phyloP scores from a whole-genome alignment of 2,113 vertebrate genomes.

The Menidia beryllina region DNA sequence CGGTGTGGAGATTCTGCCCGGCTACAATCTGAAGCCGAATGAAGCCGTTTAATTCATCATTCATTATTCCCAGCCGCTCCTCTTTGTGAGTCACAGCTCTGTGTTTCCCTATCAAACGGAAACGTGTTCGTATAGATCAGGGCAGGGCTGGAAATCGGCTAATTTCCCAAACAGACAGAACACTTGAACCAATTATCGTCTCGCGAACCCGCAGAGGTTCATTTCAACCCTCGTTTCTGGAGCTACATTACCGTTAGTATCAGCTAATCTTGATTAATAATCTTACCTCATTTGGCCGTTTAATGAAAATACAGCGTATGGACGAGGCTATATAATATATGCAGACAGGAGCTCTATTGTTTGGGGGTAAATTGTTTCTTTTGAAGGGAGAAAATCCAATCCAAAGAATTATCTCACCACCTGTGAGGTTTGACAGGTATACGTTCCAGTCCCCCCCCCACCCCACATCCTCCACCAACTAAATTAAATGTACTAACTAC shows the following conservation, averaged over 20 bases:
- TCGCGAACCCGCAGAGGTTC: constrained; percentile 39
- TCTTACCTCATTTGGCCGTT: constrained; percentile 64
- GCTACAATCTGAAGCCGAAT: constrained; percentile 34
- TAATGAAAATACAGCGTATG: constrained; percentile 65
- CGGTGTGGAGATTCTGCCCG: constrained; percentile 41
- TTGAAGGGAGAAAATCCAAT: constrained; percentile 58
- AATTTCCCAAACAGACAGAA: constrained; percentile 49
- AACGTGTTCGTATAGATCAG: constrained; percentile 15
- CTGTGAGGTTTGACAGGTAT: constrained; percentile 33
- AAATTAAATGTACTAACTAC: constrained; percentile 41
- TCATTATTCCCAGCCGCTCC: constrained; percentile 48
- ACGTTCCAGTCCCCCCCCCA: not conserved
- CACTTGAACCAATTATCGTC: constrained; percentile 43
- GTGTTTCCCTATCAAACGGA: constrained; percentile 7
- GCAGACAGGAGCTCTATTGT: constrained; percentile 55
- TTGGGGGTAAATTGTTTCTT: constrained; percentile 70
- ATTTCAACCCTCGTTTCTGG: constrained; percentile 50
- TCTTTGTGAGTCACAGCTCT: constrained; percentile 44
- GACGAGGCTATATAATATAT: constrained; percentile 56
- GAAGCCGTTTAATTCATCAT: constrained; percentile 41
- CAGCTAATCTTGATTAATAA: constrained; percentile 76
- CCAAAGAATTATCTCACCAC: constrained; percentile 38
- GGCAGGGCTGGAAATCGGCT: constrained; percentile 2
- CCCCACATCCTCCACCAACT: not conserved
- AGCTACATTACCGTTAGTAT: constrained; percentile 66